Percentiles rank a stretch among this genome's conserved stretches.
Evolutionary conservation across 2,113 vertebrate species (phyloP).

Genomic region (Vulpes vulpes): DNA sequence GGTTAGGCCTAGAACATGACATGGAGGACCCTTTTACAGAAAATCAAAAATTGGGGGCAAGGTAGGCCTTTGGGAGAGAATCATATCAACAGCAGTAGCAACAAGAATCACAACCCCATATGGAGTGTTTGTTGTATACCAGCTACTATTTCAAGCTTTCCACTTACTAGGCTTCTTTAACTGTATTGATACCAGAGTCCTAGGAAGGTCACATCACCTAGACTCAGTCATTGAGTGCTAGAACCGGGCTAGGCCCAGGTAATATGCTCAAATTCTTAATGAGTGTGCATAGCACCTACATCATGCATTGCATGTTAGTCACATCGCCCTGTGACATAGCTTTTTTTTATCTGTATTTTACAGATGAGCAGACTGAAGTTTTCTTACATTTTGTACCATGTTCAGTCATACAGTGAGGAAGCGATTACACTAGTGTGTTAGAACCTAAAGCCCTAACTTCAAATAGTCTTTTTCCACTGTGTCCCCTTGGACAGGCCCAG

Average conservation of each 20-base stretch:
- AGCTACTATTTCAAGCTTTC: not conserved
- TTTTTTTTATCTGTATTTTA: not conserved
- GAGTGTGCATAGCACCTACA: not conserved
- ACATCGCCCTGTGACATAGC: not conserved
- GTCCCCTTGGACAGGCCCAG: not conserved
- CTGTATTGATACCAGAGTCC: not conserved
- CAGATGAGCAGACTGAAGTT: not conserved
- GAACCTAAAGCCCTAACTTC: not conserved
- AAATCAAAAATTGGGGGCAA: not conserved
- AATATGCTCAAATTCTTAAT: not conserved
- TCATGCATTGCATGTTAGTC: not conserved
- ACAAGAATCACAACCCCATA: not conserved
- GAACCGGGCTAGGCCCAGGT: not conserved
- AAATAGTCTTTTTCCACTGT: not conserved
- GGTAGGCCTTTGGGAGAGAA: not conserved
- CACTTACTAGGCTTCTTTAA: not conserved
- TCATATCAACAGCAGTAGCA: not conserved
- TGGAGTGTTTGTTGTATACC: not conserved
- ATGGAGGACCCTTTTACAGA: not conserved
- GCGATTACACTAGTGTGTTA: too few species aligned
- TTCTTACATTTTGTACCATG: not conserved
- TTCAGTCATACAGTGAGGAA: not conserved
- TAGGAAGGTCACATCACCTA: not conserved
- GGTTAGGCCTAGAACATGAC: not conserved
- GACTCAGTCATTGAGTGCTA: not conserved